phyloP scores from a whole-genome alignment of 2,797 vertebrate species.

The Leptodactylus fallax region DNA sequence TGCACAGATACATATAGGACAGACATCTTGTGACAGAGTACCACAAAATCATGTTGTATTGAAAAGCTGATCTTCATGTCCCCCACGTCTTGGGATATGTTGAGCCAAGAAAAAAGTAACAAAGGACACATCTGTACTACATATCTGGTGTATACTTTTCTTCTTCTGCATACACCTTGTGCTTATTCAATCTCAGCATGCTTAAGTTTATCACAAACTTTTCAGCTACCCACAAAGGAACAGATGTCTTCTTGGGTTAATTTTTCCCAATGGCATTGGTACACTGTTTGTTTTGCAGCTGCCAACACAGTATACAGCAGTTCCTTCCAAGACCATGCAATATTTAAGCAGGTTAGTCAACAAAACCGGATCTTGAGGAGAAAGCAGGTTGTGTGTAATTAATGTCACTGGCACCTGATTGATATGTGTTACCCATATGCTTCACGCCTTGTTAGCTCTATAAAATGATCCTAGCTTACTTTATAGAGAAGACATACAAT shows the following conservation, averaged over 20 bases:
- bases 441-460: slow-evolving; percentile 49
- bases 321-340: slow-evolving; percentile 19
- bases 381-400: slow-evolving; percentile 44
- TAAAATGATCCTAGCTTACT: slow-evolving; percentile 50
- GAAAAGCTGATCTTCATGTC: too few species aligned
- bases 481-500: slow-evolving; percentile 45
- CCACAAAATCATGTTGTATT: too few species aligned
- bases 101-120: too few species aligned
- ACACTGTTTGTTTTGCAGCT: slow-evolving; percentile 15
- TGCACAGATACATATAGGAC: too few species aligned
- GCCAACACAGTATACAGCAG: slow-evolving; percentile 16
- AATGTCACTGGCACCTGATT: slow-evolving; percentile 51
- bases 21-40: too few species aligned
- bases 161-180: too few species aligned
- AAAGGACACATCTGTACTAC: too few species aligned
- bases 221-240: background rate
- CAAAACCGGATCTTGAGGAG: background rate
- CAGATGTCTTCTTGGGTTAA: slow-evolving; percentile 7
- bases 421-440: slow-evolving; percentile 43
- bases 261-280: slow-evolving; percentile 23
- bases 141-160: too few species aligned
- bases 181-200: background rate
- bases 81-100: too few species aligned
- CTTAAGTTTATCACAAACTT: background rate
- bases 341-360: slow-evolving; percentile 26